phyloP scores from a whole-genome alignment of 2,797 vertebrate genomes.

The Diceros bicornis region DNA sequence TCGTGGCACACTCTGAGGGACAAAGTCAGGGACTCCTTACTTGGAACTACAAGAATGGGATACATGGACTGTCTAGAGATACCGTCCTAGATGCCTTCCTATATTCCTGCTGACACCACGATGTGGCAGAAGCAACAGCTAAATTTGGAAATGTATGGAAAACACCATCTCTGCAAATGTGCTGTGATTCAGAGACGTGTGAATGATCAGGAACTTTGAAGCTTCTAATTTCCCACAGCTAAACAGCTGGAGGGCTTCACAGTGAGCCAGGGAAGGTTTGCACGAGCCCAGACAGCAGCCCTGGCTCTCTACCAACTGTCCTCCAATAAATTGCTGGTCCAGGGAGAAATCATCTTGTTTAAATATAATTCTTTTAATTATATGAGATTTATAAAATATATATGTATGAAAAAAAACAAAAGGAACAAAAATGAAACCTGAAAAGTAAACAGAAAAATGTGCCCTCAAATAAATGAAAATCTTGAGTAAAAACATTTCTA shows the following conservation, averaged over 20 bases:
- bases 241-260: not conserved
- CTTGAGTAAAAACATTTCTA: not conserved
- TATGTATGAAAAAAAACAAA: not conserved
- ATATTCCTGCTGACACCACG: not conserved
- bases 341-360: not conserved
- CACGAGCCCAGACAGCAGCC: not conserved
- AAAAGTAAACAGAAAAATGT: not conserved
- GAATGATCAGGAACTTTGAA: not conserved
- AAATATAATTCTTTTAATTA: not conserved
- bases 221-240: not conserved
- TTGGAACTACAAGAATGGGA: not conserved
- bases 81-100: not conserved
- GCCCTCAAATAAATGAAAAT: not conserved
- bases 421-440: not conserved
- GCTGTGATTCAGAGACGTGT: not conserved
- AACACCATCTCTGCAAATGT: not conserved
- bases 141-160: slow-evolving; percentile 19
- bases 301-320: not conserved
- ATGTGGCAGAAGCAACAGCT: not conserved
- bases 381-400: not conserved
- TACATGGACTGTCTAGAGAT: not conserved
- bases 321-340: not conserved
- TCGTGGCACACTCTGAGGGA: not conserved
- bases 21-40: not conserved
- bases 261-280: not conserved